Percentiles rank a stretch among this genome's conserved stretches.
These are phyloP conservation scores for Baccha elongata DNA, from an alignment of 2,888 invertebrate species.

Conservation along the genomic window DNA sequence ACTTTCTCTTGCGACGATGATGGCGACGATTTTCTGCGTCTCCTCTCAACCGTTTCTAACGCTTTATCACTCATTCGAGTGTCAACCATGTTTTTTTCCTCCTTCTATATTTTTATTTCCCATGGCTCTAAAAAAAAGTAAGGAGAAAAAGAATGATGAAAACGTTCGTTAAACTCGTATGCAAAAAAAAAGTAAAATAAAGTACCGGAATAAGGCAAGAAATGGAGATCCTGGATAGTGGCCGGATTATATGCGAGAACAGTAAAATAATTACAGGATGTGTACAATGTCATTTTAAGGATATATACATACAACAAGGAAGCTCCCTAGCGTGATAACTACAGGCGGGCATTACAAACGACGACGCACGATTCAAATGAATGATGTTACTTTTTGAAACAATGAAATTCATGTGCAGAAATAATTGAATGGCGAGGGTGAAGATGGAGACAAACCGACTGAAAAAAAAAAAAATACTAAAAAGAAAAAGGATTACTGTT, in stretches of 20 bases:
- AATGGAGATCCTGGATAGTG: slow-evolving; percentile 37
- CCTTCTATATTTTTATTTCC: slow-evolving; percentile 16
- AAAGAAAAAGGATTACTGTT: slow-evolving; percentile 19
- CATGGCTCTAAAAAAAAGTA: neutral
- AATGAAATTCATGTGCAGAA: slow-evolving; percentile 51
- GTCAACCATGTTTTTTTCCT: slow-evolving; percentile 11
- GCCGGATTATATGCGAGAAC: slow-evolving; percentile 44
- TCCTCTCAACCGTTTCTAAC: slow-evolving; percentile 42
- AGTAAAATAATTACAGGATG: slow-evolving; percentile 67
- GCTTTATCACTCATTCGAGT: slow-evolving; percentile 62
- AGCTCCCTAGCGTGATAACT: slow-evolving; percentile 27
- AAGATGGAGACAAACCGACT: neutral
- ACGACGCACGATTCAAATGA: slow-evolving; percentile 32
- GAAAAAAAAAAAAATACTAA: neutral
- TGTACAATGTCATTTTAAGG: slow-evolving; percentile 37
- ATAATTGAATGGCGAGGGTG: slow-evolving; percentile 40
- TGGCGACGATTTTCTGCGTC: slow-evolving; percentile 9
- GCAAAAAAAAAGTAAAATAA: slow-evolving; percentile 15
- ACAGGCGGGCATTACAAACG: no score
- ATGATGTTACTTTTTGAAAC: slow-evolving; percentile 42
- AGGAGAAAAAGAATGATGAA: slow-evolving; percentile 17
- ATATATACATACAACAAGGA: slow-evolving; percentile 17
- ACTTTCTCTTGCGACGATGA: slow-evolving; percentile 23
- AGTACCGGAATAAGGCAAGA: slow-evolving; percentile 25
- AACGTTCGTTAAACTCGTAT: slow-evolving; percentile 10